Percentiles rank a stretch among this genome's conserved stretches.
Conservation (phyloP, 2,113 vertebrate species). For the Rhegmatorhina hoffmannsi region DNA sequence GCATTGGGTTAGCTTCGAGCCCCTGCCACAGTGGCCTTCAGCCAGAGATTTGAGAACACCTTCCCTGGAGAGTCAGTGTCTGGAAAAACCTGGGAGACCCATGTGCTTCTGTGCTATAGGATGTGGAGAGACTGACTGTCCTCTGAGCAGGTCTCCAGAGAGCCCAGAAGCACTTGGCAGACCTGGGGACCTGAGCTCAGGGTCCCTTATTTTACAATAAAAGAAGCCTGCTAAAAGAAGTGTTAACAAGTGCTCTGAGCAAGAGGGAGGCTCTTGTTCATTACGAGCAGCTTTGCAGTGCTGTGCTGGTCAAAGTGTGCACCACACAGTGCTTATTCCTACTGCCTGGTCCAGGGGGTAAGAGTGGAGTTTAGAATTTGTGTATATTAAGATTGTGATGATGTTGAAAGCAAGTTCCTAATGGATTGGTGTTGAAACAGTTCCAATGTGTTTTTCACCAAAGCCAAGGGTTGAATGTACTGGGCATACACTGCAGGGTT, state of each 20-base stretch:
- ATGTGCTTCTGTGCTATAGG: not conserved
- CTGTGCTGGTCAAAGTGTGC: not conserved
- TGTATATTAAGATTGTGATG: not conserved
- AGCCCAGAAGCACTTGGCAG: not conserved
- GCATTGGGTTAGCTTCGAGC: not conserved
- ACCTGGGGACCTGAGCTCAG: not conserved
- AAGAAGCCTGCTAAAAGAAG: not conserved
- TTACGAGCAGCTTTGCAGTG: not conserved
- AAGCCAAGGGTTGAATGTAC: accelerated
- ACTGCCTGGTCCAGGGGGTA: accelerated
- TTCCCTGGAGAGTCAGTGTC: not conserved
- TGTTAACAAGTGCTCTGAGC: accelerated
- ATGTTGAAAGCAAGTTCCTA: not conserved
- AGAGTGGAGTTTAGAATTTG: not conserved
- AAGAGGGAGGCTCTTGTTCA: not conserved
- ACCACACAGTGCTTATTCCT: not conserved
- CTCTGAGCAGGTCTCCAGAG: not conserved
- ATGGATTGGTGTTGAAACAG: not conserved
- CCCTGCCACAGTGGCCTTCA: not conserved
- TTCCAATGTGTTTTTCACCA: not conserved
- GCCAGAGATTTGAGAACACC: not conserved
- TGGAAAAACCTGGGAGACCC: not conserved
- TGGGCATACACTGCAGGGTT: not conserved
- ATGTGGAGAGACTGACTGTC: not conserved
- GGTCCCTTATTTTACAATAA: not conserved